Evolutionary conservation across 1,140 invertebrate species (phyloP), one percentile per base, ranked within the genome.

Genomic region (Trichoplusia ni): DNA sequence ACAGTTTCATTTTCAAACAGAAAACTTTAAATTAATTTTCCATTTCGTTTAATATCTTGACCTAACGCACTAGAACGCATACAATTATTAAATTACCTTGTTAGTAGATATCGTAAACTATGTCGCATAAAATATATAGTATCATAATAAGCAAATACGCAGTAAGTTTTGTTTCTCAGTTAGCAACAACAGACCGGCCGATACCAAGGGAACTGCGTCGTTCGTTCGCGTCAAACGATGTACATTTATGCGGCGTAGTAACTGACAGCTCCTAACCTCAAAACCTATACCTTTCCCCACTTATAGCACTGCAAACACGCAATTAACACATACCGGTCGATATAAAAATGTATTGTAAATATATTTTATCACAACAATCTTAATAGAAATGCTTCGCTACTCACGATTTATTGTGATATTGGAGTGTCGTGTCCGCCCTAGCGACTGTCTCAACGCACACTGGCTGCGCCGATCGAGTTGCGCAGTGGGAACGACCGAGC

Each of bases 121-220:
- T 47, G 58, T 63, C 49, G 60, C 46, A 70, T 42, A 33, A 33
- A 66, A 61, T 27, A 56, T 51, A 60, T 29, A 47, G 13, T 19
- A 63, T 49, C 44, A 51, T 64, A 77, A 61, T 35, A 76, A 67
- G 61, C 40, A 71, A 53, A 81, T 86, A 89, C 84, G 84, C 84
- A 89, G 77, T 69, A 64, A 61, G 33, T 59, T 33, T 81, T 69
- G 76, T 81, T 75, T 75, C 75, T 69, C 81, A 66, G 82, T 79
- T 89, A 86, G 84, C 81, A 87, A 89, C 86, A 82, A 81, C 80
- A 77, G 65, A 62, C 82, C 82, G 84, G 80, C 76, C 75, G 64
- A 77, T 73, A 54, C 53, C 37, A 29, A 70, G 62, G 69, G 53
- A 81, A 86, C 79, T 87, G 84, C 86, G 85, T 83, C 85, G 85